Evolutionary conservation across 30 jellyfish, hydroid and myxozoan genomes (phyloP), one percentile per base, ranked within the genome.

Genomic region (Nemopilema nomurai): DNA sequence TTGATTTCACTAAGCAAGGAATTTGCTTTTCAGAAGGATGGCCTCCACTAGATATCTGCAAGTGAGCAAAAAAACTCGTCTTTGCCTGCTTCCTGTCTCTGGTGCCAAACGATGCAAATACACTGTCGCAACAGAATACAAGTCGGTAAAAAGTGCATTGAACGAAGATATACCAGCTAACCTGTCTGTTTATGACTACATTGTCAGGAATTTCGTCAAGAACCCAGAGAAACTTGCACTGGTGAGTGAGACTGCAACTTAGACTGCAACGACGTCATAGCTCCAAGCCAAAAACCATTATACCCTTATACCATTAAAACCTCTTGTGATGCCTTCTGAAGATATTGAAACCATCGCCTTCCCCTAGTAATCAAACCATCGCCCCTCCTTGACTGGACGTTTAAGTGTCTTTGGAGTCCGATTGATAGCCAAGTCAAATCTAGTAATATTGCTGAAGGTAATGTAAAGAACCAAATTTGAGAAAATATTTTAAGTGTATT

Each of bases 131-230:
- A 50, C 31, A 41, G 76, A 81, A 21, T 83, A 70, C n/a, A 69
- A 81, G 20, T 41, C 71, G 23, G 74, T 86, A 20, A 86, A 31
- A 52, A 52, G 95, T 86, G 51, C 51, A 31, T 33, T 24, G 28
- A 24, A 26, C 26, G 62, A 78, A 49, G 16, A 67, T 33, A 68
- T 78, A 8, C 95, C 89, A 50, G 86, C 77, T 8, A 76, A 85
- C 52, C 28, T 51, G n/a, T 76, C 89, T 20, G 85, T 86, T 9
- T 86, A 76, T 77, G 95, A 78, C 67, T 71, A 27, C 62, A 74
- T 86, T 67, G 78, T 89, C 20, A 65, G 21, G 23, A 28, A 77
- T 41, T 74, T 86, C 57, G 69, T 25, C 18, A 70, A 28, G 23
- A 51, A 26, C 62, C 80, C 76, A 28, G 89, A 77, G 20, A 86